Evolutionary conservation across 37 sponge, comb jelly and placozoan genomes (phyloP), one percentile per base, ranked within the genome.

Genomic region (Spongia lamella): DNA sequence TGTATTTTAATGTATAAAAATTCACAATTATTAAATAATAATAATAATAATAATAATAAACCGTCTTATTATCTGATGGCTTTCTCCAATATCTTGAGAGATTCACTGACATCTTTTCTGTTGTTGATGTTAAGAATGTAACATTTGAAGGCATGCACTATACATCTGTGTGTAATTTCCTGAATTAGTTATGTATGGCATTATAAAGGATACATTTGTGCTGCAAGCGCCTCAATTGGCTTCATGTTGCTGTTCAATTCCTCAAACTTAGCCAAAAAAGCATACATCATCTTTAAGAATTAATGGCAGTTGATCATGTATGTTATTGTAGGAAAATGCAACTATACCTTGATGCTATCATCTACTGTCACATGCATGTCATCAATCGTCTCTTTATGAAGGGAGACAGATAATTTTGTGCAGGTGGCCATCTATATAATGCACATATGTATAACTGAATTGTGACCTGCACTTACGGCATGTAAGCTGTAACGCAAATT

Each of bases 171-270:
- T 19, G 72, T 62, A 22, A 80, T 3, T 22, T 50, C 53, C 16
- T 80, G 60, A 1, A 80, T 38, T 21, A 72, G 81, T 0, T 37
- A 38, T 25, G 62, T 34, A 1, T 40, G 9, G 17, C 34, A n/a
- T n/a, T n/a, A n/a, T n/a, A 9, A 13, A 76, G 68, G 68, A 79
- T 80, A 80, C 81, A 80, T 80, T 80, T 80, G 81, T 31, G 51
- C 21, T 19, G 72, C 72, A 22, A 80, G 13, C 34, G 29, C 53
- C 16, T 80, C 61, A 1, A 80, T 38, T 21, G 81, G 81, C 1
- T 37, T 54, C 38, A 72, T 34, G 7, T 40, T 22, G 17, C 34
- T 69, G 37, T 61, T 22, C n/a, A 80, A 63, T 54, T 80, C 81
- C 22, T 80, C 81, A 80, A 71, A 80, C 72, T 71, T 70, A 2